phyloP scores from a whole-genome alignment of 1,140 invertebrate genomes.

The Aphelenchoides avenae region DNA sequence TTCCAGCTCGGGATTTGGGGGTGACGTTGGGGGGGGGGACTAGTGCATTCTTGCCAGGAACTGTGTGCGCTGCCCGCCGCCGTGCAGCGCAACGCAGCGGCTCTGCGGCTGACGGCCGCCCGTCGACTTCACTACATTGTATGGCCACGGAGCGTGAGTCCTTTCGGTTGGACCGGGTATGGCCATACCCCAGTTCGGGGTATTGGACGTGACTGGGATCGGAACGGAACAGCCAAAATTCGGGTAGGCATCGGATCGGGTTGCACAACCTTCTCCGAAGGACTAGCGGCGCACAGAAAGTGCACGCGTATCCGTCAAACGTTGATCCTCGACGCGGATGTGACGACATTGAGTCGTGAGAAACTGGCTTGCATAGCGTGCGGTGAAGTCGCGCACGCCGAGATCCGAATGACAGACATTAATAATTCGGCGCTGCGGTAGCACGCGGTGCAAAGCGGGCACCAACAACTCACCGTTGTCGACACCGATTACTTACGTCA shows the following conservation, averaged over 20 bases:
- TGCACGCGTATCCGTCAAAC: conserved; percentile 30
- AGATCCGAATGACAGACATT: conserved; percentile 39
- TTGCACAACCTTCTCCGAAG: background rate
- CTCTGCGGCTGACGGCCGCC: no score
- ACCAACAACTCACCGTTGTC: conserved; percentile 41
- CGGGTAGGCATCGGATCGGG: conserved; percentile 7
- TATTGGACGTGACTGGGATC: conserved; percentile 24
- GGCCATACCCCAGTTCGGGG: no score
- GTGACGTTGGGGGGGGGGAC: no score
- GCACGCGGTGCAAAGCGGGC: background rate
- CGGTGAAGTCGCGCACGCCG: conserved; percentile 42
- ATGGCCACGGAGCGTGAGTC: no score
- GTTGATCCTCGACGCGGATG: conserved; percentile 32
- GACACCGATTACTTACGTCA: conserved; percentile 42
- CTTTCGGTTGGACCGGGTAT: no score
- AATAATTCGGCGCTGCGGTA: background rate
- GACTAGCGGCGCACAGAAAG: conserved; percentile 14
- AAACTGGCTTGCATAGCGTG: conserved; percentile 40
- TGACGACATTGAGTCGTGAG: conserved; percentile 31
- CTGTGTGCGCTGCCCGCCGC: no score
- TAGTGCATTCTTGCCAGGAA: no score
- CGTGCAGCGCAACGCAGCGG: no score
- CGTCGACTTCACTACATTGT: no score
- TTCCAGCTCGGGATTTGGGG: no score
- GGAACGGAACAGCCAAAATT: conserved; percentile 15